Base-by-base conservation (phyloP, 2,888 invertebrate species). In the Buathra laborator region DNA sequence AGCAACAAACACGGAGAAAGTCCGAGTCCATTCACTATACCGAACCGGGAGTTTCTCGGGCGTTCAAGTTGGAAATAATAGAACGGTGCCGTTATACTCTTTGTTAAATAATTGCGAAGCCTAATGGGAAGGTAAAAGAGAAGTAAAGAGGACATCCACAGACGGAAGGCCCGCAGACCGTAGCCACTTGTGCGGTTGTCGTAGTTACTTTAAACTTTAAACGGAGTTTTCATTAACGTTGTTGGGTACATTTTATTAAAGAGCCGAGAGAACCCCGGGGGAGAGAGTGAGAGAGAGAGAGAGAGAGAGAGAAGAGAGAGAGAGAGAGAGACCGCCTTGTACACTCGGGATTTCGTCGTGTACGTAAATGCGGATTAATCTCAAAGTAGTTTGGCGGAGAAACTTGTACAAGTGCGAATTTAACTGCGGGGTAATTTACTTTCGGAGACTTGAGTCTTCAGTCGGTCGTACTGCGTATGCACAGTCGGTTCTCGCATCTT, bases 211-310 rank as follows among this genome's bases (percentile, higher is more conserved):
- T 72, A 53, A 82, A 82, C 70, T 79, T 85, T 82, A 72, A 85
- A 82, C 82, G 66, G 71, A 82, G 82, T 85, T 85, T 85, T 82
- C 85, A 85, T 85, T 79, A 79, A 85, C 79, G 82, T 76, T 79
- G 85, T 85, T 82, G 70, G 82, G 75, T 85, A 76, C 80, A 85
- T 83, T 81, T 83, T 75, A 81, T 83, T 77, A 71, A 66, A 75
- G 77, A 78, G 59, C 19, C 37, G 6, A 48, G 74, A 59, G 76
- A 59, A 83, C 66, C 44, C 37, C 37, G 37, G 5, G 37, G 37
- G 37, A 37, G 37, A 7, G 5, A 9, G 7, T 1, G 37, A 5
- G 37, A 37, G 37, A 37, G 37, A 32, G 32, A 32, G 32, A 32
- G 32, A 32, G 32, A 32, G 32, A 32, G 32, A 32, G 32, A 32